A percentile compares a stretch with the other conserved stretches of the same genome.
phyloP scores from a whole-genome alignment of 1,140 invertebrate genomes.

The Drosophila nikananu region DNA sequence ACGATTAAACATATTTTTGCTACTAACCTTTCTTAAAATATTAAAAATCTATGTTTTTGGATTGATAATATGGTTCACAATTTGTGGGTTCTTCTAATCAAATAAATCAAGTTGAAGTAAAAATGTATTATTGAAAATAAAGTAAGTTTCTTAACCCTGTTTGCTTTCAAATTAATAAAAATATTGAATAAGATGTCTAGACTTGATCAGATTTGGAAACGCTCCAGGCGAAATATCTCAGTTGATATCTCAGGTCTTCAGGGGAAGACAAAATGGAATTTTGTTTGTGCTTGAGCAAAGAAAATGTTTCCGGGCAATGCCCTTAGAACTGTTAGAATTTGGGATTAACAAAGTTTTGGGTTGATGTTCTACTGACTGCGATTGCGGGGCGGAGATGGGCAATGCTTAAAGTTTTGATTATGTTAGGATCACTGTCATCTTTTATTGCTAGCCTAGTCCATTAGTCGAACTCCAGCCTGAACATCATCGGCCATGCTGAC shows the following conservation, averaged over 20 bases:
- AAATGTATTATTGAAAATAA: no score
- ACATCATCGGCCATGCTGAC: slow-evolving; percentile 74
- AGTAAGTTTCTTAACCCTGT: background rate
- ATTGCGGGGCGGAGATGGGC: background rate
- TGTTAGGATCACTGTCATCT: slow-evolving; percentile 22
- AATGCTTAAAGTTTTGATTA: slow-evolving; percentile 49
- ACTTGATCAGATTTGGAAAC: slow-evolving; percentile 4
- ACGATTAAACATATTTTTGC: background rate
- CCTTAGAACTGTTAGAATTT: background rate
- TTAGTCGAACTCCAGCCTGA: slow-evolving; percentile 67
- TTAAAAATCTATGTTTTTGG: background rate
- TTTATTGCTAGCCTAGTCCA: slow-evolving; percentile 50
- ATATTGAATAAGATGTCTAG: no score
- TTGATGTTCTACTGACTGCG: slow-evolving; percentile 4
- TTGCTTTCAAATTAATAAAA: background rate
- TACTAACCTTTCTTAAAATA: background rate
- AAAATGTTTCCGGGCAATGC: slow-evolving; percentile 9
- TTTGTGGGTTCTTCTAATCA: background rate
- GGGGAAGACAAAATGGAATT: slow-evolving; percentile 53
- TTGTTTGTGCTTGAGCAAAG: slow-evolving; percentile 53
- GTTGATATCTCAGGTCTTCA: slow-evolving; percentile 21
- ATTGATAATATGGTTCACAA: no score
- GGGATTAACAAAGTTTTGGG: background rate
- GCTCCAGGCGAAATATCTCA: slow-evolving; percentile 14
- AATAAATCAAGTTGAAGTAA: background rate